These are phyloP conservation scores for Lepus europaeus DNA, from an alignment of 2,113 vertebrate species.

Conservation along the genomic window DNA sequence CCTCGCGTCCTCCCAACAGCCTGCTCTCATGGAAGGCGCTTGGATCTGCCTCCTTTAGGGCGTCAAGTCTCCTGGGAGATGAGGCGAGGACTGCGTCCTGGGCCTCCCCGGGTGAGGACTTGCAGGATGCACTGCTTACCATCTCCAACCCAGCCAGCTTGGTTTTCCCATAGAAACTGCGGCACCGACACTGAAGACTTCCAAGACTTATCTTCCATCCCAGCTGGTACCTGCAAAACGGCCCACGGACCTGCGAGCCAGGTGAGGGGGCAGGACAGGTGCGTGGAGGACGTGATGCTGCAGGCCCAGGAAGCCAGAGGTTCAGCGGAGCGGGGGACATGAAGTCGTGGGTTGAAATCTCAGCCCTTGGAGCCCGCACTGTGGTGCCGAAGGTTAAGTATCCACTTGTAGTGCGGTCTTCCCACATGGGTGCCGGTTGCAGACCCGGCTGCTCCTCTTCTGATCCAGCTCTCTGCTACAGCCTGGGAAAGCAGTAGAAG, in stretches of 20 bases:
- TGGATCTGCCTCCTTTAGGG: neutral
- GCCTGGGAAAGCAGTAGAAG: too few species aligned
- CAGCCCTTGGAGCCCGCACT: neutral
- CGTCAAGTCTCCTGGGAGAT: neutral
- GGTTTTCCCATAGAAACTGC: neutral
- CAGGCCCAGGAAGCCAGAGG: neutral
- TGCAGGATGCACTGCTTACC: neutral
- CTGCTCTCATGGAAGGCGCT: neutral
- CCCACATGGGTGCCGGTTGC: too few species aligned
- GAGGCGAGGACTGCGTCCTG: too few species aligned
- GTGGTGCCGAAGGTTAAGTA: too few species aligned
- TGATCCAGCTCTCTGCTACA: too few species aligned
- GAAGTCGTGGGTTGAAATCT: neutral
- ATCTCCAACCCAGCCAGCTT: neutral
- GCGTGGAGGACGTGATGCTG: neutral
- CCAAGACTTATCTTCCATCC: neutral
- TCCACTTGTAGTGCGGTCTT: too few species aligned
- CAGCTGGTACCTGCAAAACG: neutral
- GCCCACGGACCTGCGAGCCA: neutral
- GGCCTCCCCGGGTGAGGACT: too few species aligned
- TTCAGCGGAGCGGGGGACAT: neutral
- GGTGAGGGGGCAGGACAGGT: too few species aligned
- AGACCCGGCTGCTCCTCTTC: too few species aligned
- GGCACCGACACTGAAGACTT: neutral
- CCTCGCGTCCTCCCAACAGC: neutral